Conservation (phyloP, 2,797 vertebrate genomes). For the Loris lydekkerianus region DNA sequence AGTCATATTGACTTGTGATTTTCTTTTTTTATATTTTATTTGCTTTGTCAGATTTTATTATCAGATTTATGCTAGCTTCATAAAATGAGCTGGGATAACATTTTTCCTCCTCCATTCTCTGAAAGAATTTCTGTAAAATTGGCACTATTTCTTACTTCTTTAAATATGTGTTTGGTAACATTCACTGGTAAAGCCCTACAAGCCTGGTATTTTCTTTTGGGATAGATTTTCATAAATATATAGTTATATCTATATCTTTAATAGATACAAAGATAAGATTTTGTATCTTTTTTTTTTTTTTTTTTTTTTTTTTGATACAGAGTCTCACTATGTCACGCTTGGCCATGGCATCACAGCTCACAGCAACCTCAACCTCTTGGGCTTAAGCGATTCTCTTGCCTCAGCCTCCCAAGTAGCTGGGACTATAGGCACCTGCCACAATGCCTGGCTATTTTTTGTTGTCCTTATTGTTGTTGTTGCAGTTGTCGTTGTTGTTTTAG, state of each 20-base stretch:
- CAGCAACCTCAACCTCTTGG: too few relatives aligned
- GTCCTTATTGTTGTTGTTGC: too few relatives aligned
- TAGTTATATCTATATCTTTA: neutral
- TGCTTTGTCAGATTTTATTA: constrained; percentile 41
- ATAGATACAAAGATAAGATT: constrained; percentile 22
- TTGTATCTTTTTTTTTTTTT: constrained; percentile 3
- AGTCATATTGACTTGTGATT: neutral
- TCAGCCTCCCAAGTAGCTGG: too few relatives aligned
- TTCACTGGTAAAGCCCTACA: neutral
- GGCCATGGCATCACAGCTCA: too few relatives aligned
- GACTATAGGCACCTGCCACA: too few relatives aligned
- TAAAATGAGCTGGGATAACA: constrained; percentile 42
- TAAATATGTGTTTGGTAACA: neutral
- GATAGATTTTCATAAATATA: constrained; percentile 15
- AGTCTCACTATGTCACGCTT: too few relatives aligned
- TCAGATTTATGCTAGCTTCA: neutral
- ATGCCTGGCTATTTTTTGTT: too few relatives aligned
- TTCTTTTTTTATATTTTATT: constrained; percentile 48
- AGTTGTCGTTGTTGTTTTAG: too few relatives aligned
- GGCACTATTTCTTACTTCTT: neutral
- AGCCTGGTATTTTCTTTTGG: neutral
- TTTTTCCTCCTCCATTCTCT: constrained; percentile 21
- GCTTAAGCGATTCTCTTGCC: too few relatives aligned
- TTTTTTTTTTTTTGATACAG: too few relatives aligned
- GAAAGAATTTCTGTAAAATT: constrained; percentile 3